Base-by-base conservation (phyloP, 2,888 invertebrate genomes). In the Zygogramma bicolorata region DNA sequence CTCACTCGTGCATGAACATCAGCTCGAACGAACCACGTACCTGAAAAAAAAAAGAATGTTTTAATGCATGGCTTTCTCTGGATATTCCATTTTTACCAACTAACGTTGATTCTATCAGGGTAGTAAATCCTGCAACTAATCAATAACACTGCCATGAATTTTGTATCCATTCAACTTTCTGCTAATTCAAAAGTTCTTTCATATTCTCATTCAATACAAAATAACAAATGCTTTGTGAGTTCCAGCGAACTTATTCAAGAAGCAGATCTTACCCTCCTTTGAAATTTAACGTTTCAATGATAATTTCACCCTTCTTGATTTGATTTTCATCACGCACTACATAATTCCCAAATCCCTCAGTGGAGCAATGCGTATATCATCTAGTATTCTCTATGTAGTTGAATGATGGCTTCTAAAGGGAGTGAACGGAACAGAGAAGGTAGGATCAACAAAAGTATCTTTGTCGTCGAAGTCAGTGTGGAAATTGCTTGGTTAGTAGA, bases 21-120 rank as follows among this genome's bases (percentile, higher is more conserved):
- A 4, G 15, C 46, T 53, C n/a, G 10, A 25, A 62, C 46, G 15
- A 25, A 40, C 29, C 29, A 63, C 15, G 27, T 20, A 46, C 49
- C 49, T 46, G 46, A 62, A 62, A 18, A 31, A 60, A 31, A 20
- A 60, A n/a, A n/a, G 34, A 60, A 31, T 60, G 22, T 20, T 22
- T 34, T 7, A 34, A 31, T 34, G 13, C 34, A 60, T 34, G 31
- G 18, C 10, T 38, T 60, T 60, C 13, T 22, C 60, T n/a, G 7
- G 25, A 38, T 60, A 20, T 18, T n/a, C n/a, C 15, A 4, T 60
- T 27, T 27, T 31, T 22, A n/a, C 29, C 31, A 65, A 42, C 31
- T 34, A n/a, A 27, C 65, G 49, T 38, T 65, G 34, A 34, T 34
- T 42, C 5, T 65, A 15, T 53, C 38, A 34, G 22, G 10, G 10